Evolutionary conservation across 2,888 invertebrate species (phyloP), one percentile per base, ranked within the genome.

Genomic region (Agonopterix arenella): DNA sequence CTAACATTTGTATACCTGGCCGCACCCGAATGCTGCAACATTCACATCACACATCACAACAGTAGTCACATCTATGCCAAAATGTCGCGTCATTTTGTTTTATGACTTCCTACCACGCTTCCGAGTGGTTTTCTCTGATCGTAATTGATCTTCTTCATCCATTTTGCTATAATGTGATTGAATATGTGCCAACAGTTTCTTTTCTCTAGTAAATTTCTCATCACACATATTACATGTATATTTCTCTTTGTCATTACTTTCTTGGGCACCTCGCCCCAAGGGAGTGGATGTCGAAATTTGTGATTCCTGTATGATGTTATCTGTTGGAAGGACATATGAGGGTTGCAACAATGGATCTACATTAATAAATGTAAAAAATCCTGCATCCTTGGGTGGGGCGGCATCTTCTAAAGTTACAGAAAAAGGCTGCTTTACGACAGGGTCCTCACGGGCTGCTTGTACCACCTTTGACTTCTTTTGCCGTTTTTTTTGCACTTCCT

Each of bases 361-460:
- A 60, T 88, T 89, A 3, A 90, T 79, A 48, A 89, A 89, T 11
- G 85, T 84, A 53, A 90, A 89, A 54, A 82, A 79, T 1, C 71
- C 77, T 0, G 73, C 13, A 52, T 83, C 77, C 61, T 80, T 77
- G 0, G 73, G 60, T 18, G 64, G 78, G 0, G 68, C 52, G 1
- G 68, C 51, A 28, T 80, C 76, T 62, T 80, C 80, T 55, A 76
- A 52, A 1, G 76, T 73, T 0, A 74, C 76, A n/a, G 59, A 69
- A 51, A 67, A 77, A 1, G 80, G 80, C 48, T 77, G 70, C 49
- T 69, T 61, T 2, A 36, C 4, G 1, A 53, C 49, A 4, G 53
- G 45, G 7, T 49, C 50, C 11, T 56, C 47, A 50, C 46, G 2
- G 36, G 47, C 16, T 47, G 46, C 3, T 60, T 70, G 9, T n/a